phyloP scores from a whole-genome alignment of 1,140 invertebrate species.

The Drosophila malerkotliana region DNA sequence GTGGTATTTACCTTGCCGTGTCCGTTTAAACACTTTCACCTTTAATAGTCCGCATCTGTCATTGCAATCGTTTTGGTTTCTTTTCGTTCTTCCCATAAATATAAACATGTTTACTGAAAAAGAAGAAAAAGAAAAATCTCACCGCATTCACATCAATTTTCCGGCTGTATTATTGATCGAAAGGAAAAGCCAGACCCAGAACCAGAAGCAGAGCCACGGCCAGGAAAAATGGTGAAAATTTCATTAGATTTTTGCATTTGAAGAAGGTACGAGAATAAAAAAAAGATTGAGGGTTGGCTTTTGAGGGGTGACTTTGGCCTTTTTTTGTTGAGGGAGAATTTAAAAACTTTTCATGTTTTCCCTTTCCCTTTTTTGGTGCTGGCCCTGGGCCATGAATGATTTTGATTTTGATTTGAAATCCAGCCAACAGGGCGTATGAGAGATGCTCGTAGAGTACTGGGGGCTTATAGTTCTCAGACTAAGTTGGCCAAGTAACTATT shows the following conservation, averaged over 20 bases:
- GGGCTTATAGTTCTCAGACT: too few species aligned
- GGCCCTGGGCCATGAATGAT: slow-evolving; percentile 38
- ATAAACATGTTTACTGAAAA: not conserved
- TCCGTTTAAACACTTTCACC: slow-evolving; percentile 28
- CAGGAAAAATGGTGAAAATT: slow-evolving; percentile 46
- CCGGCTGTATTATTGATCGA: slow-evolving; percentile 6
- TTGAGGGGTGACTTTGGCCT: slow-evolving; percentile 5
- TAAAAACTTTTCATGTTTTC: slow-evolving; percentile 40
- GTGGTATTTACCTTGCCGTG: slow-evolving; percentile 1
- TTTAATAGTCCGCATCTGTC: slow-evolving; percentile 44
- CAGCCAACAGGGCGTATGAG: slow-evolving; percentile 20
- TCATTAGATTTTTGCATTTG: slow-evolving; percentile 49
- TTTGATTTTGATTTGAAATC: slow-evolving; percentile 36
- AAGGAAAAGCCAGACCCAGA: slow-evolving; percentile 28
- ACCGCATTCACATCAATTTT: slow-evolving; percentile 23
- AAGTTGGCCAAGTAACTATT: not conserved
- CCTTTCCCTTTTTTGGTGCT: not conserved
- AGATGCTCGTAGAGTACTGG: slow-evolving; percentile 2
- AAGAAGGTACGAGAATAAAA: slow-evolving; percentile 23
- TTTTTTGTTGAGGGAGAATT: slow-evolving; percentile 2
- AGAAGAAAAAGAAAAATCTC: not conserved
- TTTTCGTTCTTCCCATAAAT: not conserved
- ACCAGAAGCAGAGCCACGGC: not conserved
- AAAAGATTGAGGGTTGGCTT: slow-evolving; percentile 14
- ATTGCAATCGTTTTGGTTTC: slow-evolving; percentile 33